Base-by-base conservation (phyloP, 2,113 vertebrate genomes). In the Athene cunicularia region DNA sequence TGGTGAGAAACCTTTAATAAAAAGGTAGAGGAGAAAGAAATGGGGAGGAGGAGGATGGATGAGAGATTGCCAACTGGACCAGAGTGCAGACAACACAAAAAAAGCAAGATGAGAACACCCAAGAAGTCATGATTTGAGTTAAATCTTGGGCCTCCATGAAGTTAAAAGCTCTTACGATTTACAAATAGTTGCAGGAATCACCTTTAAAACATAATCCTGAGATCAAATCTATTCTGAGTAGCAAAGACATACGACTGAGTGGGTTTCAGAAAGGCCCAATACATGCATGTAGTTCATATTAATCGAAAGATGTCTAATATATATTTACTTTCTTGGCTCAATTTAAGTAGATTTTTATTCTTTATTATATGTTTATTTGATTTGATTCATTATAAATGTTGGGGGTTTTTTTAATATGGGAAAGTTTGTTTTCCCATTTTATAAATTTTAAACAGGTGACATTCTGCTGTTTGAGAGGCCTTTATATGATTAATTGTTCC, bases 231-330 rank as follows among this genome's bases (percentile, higher is more conserved):
- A 2, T 55, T 68, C 11, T 6, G 2, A 70, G 4, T 26, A 50
- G 10, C 39, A 93, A 55, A 89, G 15, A 10, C 5, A 6, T 17
- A 8, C 8, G 11, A 58, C 5, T 50, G 28, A 67, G 2, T 17
- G 5, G 8, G 13, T 63, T 92, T 62, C 60, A 71, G 28, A 75
- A 88, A 56, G 22, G 7, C 9, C 26, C 5, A 55, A 18, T 30
- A 14, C 0, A 0, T 68, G 8, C 27, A 43, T 13, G 22, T 8
- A 79, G 4, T n/a, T 52, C 39, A 68, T 5, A 27, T 30, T 4
- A 63, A 49, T 12, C 50, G 10, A 64, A 86, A 43, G 15, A 11
- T 13, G 18, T 32, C 6, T 50, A 72, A 59, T 33, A 18, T 19
- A 27, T 0, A 76, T 45, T 88, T 85, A 85, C 41, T 3, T 37